Percentiles rank a stretch among this genome's conserved stretches.
These are phyloP conservation scores for Zaprionus africanus DNA, from an alignment of 1,140 invertebrate species.

Conservation along the genomic window DNA sequence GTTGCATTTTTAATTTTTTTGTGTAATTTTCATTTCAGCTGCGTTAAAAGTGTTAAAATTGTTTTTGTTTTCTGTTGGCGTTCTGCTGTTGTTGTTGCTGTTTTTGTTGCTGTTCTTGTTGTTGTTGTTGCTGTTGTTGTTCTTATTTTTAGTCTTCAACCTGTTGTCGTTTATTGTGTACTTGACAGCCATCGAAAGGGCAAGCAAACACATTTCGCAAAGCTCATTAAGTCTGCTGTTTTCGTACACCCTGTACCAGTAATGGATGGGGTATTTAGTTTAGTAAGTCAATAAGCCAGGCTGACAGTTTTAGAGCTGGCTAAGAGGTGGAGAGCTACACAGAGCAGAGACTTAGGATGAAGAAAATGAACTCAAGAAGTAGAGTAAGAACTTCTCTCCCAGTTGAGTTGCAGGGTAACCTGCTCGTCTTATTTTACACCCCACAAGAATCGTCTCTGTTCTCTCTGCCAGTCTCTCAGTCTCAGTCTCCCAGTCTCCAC, in stretches of 20 bases:
- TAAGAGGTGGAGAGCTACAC: no score
- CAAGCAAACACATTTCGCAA: constrained; percentile 81
- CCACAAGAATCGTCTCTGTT: background rate
- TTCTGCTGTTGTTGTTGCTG: constrained; percentile 39
- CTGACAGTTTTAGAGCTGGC: no score
- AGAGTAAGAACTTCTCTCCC: background rate
- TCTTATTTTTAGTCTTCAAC: constrained; percentile 65
- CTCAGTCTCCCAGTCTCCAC: background rate
- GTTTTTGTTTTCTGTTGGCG: constrained; percentile 40
- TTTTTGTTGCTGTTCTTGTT: constrained; percentile 15
- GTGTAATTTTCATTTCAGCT: constrained; percentile 73
- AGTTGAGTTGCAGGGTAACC: background rate
- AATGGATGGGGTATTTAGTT: background rate
- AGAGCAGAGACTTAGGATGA: no score
- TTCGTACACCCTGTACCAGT: constrained; percentile 21
- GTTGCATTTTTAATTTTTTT: constrained; percentile 58
- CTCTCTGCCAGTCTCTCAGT: constrained; percentile 5
- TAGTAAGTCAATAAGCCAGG: background rate
- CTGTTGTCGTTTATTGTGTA: constrained; percentile 81
- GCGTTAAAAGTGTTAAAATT: constrained; percentile 56
- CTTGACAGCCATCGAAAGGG: constrained; percentile 81
- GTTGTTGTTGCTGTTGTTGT: constrained; percentile 53
- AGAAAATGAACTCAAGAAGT: background rate
- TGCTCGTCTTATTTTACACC: background rate
- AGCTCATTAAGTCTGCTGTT: constrained; percentile 76